Base-by-base conservation (phyloP, 2,888 invertebrate genomes). In the Zele albiditarsus region DNA sequence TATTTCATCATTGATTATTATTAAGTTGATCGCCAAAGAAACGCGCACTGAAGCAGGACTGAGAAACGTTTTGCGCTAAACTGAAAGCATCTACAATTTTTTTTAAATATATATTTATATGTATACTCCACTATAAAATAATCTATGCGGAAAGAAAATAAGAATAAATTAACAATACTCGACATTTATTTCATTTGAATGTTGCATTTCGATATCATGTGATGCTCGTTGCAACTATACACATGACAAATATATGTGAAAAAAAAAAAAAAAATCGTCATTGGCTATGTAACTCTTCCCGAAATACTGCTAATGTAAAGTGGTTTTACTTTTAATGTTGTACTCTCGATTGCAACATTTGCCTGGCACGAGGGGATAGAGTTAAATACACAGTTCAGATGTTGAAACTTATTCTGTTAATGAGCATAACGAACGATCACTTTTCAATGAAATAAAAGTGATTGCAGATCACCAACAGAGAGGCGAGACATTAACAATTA, bases 1-100 rank as follows among this genome's bases (percentile, higher is more conserved):
- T 79, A 74, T 80, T 80, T 74, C 71, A 63, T 77, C 77, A 71
- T 67, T 31, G 31, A 69, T 73, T 77, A 79, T 72, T 76, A 66
- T 71, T 75, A 46, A 57, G 67, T 65, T 53, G 71, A 23, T 74
- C 42, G 63, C 73, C 63, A 66, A 75, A 75, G 16, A 46, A 77
- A 71, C 72, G 49, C 68, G 68, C 31, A 53, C 53, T 53, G 20
- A 69, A 69, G 68, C 68, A 31, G 31, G 57, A 69, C 33, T 69
- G 68, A 69, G 33, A 53, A 57, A 69, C 49, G 23, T 69, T 57
- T 57, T 28, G 68, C 33, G 57, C 68, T 69, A 69, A 38, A 57
- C 23, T 8, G 57, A 69, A 69, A 69, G 68, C 53, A 31, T 69
- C 57, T 69, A 69, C 20, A 65, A 38, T 65, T 69, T 46, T 57